These are phyloP conservation scores for Eciton burchellii DNA, from an alignment of 1,140 invertebrate genomes.

Conservation along the genomic window DNA sequence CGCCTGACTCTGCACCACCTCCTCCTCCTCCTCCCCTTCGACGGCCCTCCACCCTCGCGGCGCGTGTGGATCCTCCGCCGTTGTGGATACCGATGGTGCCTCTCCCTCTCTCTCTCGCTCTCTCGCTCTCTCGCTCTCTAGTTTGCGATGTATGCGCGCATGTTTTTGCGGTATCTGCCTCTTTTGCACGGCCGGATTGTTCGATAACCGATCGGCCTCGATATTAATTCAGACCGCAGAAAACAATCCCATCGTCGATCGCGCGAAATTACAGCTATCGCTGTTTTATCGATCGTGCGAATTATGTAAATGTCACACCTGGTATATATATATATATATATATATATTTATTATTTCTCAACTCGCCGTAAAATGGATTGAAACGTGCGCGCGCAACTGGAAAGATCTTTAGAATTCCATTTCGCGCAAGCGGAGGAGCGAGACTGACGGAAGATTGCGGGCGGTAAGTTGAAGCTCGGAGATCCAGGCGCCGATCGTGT, in stretches of 20 bases:
- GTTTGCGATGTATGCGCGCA: slow-evolving; percentile 3
- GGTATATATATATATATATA: not conserved
- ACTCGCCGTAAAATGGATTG: too few species aligned
- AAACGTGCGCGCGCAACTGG: too few species aligned
- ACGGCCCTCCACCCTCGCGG: slow-evolving; percentile 33
- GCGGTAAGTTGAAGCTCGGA: not conserved
- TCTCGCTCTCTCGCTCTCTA: not conserved
- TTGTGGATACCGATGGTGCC: slow-evolving; percentile 13
- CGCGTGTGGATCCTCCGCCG: slow-evolving; percentile 40
- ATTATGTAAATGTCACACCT: slow-evolving; percentile 5
- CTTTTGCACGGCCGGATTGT: slow-evolving; percentile 51
- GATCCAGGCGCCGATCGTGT: not conserved
- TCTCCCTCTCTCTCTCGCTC: not conserved
- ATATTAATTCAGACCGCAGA: slow-evolving; percentile 62
- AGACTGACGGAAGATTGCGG: not conserved
- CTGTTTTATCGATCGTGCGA: slow-evolving; percentile 17
- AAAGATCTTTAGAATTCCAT: too few species aligned
- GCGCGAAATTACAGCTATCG: slow-evolving; percentile 48
- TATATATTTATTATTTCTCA: not conserved
- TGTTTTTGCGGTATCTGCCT: slow-evolving; percentile 53
- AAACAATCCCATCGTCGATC: slow-evolving; percentile 57
- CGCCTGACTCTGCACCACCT: not conserved
- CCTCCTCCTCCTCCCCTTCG: not conserved
- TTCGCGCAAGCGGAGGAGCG: not conserved
- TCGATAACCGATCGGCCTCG: slow-evolving; percentile 59